Conservation (phyloP, 1,140 invertebrate genomes). For the Lordiphosa stackelbergi region DNA sequence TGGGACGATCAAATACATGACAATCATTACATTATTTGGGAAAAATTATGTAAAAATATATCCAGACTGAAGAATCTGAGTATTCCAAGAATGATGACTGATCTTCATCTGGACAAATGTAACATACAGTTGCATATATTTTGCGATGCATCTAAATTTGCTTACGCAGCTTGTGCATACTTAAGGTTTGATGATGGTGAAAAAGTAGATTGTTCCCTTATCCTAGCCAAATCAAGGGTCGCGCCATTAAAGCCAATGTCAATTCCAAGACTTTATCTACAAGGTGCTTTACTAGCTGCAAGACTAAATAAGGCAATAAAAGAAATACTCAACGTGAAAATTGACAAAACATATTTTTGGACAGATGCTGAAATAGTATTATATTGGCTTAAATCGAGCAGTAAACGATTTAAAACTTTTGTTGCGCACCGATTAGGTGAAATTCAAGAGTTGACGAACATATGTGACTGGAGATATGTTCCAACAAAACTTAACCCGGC, state of each 20-base stretch:
- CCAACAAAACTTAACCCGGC: constrained; percentile 16
- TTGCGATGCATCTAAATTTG: too few species aligned
- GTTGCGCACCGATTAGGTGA: constrained; percentile 48
- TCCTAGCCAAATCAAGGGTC: constrained; percentile 9
- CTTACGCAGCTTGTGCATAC: constrained; percentile 6
- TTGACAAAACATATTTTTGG: background rate
- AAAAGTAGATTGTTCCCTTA: background rate
- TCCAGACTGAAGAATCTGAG: too few species aligned
- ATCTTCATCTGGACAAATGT: too few species aligned
- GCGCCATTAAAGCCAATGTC: constrained; percentile 11
- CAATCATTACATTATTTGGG: constrained; percentile 7
- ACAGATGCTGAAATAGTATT: constrained; percentile 8
- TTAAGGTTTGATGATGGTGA: constrained; percentile 4
- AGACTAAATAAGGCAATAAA: constrained; percentile 2
- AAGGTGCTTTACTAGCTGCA: too few species aligned
- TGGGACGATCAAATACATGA: too few species aligned
- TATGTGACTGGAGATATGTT: constrained; percentile 42
- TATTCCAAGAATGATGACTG: too few species aligned
- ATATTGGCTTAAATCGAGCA: constrained; percentile 8
- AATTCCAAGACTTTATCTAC: constrained; percentile 17
- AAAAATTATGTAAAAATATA: background rate
- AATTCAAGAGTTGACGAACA: constrained; percentile 46
- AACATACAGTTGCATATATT: too few species aligned
- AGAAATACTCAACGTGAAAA: background rate
- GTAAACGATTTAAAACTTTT: constrained; percentile 26